phyloP scores from a whole-genome alignment of 2,888 invertebrate species.

The Dexiosoma caninum region DNA sequence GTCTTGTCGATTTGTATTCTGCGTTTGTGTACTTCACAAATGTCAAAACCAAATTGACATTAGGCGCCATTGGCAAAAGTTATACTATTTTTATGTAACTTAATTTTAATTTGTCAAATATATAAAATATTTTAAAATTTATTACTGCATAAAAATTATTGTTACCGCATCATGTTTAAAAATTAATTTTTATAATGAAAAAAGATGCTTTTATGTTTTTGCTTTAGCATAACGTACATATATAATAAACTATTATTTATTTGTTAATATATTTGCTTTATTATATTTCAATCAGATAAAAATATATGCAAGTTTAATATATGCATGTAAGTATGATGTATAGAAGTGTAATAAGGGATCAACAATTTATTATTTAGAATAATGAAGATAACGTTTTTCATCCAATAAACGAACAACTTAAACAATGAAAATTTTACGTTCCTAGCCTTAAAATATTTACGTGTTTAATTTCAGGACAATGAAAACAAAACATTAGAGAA shows the following conservation, averaged over 20 bases:
- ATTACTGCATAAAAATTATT: constrained; percentile 46
- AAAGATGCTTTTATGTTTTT: too few relatives aligned
- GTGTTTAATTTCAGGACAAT: too few relatives aligned
- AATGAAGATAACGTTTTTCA: too few relatives aligned
- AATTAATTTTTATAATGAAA: background rate
- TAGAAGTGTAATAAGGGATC: constrained; percentile 25
- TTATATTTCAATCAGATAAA: constrained; percentile 3
- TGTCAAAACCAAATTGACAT: too few relatives aligned
- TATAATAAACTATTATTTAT: background rate
- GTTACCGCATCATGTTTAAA: constrained; percentile 44
- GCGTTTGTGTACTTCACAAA: too few relatives aligned
- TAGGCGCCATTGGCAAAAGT: too few relatives aligned
- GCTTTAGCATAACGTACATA: constrained; percentile 6
- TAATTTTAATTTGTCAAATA: background rate
- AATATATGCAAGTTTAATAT: background rate
- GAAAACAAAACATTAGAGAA: too few relatives aligned
- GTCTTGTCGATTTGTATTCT: too few relatives aligned
- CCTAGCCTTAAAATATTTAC: too few relatives aligned
- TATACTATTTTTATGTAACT: background rate
- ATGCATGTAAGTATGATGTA: constrained; percentile 42
- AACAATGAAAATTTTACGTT: too few relatives aligned
- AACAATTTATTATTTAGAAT: constrained; percentile 39
- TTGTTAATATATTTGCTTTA: background rate
- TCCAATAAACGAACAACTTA: too few relatives aligned
- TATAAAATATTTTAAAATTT: background rate